Base-by-base conservation (phyloP, 2,888 invertebrate genomes). In the Ceratothoa steindachneri region DNA sequence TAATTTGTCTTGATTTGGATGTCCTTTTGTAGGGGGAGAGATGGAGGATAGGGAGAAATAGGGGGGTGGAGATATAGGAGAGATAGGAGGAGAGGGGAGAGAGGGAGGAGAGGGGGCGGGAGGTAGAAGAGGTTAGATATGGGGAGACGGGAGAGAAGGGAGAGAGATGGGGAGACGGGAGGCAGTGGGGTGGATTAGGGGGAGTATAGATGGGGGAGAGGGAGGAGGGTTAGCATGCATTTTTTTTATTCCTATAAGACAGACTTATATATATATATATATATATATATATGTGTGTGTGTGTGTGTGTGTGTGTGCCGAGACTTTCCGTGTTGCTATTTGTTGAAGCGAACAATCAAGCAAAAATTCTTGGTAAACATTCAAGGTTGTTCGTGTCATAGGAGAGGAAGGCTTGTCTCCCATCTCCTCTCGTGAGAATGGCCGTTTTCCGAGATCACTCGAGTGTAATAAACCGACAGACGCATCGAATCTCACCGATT, bases 211-310 rank as follows among this genome's bases (percentile, higher is more conserved):
- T n/a, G n/a, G n/a, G n/a, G n/a, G 52, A 51, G 52, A 51, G 52
- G 19, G 52, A 3, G 3, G 52, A 51, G 1, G 1, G 52, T n/a
- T n/a, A n/a, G n/a, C n/a, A n/a, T n/a, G n/a, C n/a, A n/a, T n/a
- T n/a, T n/a, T n/a, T n/a, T n/a, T n/a, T n/a, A n/a, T n/a, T n/a
- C n/a, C n/a, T n/a, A n/a, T n/a, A n/a, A n/a, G n/a, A n/a, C 19
- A 55, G 7, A 55, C 19, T 15, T 55, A 55, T 55, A 55, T 55
- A 55, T 55, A 55, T 55, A 60, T 60, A 60, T 60, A 60, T 60
- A 60, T 60, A 60, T 60, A 60, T 60, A 60, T 60, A 60, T 60
- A 60, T 60, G 24, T 60, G 24, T 60, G 19, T 51, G 24, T 60
- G 24, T 22, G 12, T 60, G 24, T 60, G 24, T 60, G 24, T 60